Evolutionary conservation across 2,113 vertebrate genomes (phyloP), one percentile per base, ranked within the genome.

Genomic region (Amphiprion percula): DNA sequence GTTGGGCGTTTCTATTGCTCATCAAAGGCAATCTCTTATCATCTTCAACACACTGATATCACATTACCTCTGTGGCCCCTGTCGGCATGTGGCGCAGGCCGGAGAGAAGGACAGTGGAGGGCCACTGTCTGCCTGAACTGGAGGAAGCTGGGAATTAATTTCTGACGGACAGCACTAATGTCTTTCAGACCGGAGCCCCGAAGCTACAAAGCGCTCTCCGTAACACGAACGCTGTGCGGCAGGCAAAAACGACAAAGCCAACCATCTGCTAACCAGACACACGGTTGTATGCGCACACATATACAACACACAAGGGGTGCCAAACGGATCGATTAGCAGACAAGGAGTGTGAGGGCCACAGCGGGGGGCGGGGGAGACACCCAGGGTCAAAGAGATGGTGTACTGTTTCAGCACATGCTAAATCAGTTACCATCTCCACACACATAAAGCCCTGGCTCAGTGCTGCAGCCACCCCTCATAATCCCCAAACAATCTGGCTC

Each of bases 321-420:
- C 93, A 93, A 94, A 93, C 88, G 92, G 91, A 94, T 94, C 93
- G 92, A 94, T 94, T 93, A 94, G 92, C 91, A 92, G 90, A 85
- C 88, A 12, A 87, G 89, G 92, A 85, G 87, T 90, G 90, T 80
- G 85, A 92, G 89, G 89, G 88, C 91, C 93, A 72, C 89, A 90
- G 90, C 84, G 26, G 91, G 92, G 86, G 92, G 47, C 24, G 63
- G 85, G 85, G 74, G 79, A 91, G 90, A 94, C 90, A 85, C 87
- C 86, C 81, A 53, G 90, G 94, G 94, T 94, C 94, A 94, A 91
- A 94, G 90, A 91, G 91, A 91, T 16, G 92, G 94, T 94, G 92
- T 95, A 79, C 70, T 71, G 89, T 95, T 95, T 92, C 94, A 93
- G 88, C 92, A 93, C 93, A 94, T 94, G 93, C 92, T 94, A 94